A percentile compares a stretch with the other conserved stretches of the same genome.
These are phyloP conservation scores for Cyanoderma ruficeps DNA, from an alignment of 2,113 vertebrate species.

Conservation along the genomic window DNA sequence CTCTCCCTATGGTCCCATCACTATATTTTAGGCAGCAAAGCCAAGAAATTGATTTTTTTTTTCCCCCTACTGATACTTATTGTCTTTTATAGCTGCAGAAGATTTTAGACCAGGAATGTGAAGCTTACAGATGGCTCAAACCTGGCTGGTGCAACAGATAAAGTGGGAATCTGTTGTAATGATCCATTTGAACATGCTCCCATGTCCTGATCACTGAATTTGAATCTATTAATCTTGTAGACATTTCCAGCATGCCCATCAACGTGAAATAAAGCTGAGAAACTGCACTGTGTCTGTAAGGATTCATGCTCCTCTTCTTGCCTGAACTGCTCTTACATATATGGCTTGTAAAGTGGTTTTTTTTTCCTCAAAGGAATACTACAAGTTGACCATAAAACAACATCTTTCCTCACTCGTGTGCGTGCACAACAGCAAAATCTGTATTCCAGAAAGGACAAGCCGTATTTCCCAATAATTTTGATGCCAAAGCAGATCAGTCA, in stretches of 20 bases:
- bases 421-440: background rate
- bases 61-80: background rate
- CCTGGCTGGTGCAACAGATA: background rate
- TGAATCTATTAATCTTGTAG: constrained; percentile 38
- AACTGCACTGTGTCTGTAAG: background rate
- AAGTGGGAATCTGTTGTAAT: constrained; percentile 45
- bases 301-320: background rate
- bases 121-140: constrained; percentile 35
- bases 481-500: constrained; percentile 37
- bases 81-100: constrained; percentile 40
- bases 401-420: background rate
- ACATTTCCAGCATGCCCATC: constrained; percentile 34
- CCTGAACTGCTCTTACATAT: constrained; percentile 6
- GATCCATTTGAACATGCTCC: constrained; percentile 42
- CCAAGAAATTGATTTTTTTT: constrained; percentile 39
- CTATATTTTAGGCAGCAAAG: constrained; percentile 42
- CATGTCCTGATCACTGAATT: constrained; percentile 49
- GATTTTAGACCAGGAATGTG: constrained; percentile 15
- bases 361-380: background rate
- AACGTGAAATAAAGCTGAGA: constrained; percentile 26
- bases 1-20: background rate
- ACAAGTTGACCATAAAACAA: background rate
- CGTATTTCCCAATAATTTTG: background rate
- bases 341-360: background rate
- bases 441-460: background rate